Evolutionary conservation across 1,140 invertebrate species (phyloP), one percentile per base, ranked within the genome.

Genomic region (Hyposmocoma kahamanoa): DNA sequence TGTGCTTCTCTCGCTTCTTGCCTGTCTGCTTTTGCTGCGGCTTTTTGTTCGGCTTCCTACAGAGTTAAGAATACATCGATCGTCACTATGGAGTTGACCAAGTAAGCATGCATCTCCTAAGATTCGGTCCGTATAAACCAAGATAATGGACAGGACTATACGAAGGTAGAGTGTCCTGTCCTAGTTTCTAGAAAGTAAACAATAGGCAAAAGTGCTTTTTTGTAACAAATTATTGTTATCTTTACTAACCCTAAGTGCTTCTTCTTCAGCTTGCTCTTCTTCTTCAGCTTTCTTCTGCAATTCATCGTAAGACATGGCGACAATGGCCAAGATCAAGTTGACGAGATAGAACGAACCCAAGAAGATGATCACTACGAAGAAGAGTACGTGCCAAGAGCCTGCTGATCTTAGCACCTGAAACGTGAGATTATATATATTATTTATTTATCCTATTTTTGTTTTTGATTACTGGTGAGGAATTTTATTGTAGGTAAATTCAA

Each of bases 271-370:
- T 47, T 93, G 92, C 80, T 98, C 96, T 80, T 99, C 97, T 81
- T 98, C 96, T 85, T 97, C 94, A 15, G 97, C 97, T 88, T 98
- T 97, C 90, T 98, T 98, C 87, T 98, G 97, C 79, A 98, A 90
- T 83, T 99, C 97, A 81, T 99, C 96, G 87, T 99, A 99, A 13
- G 97, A 98, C 97, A 99, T 98, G 63, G 97, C 97, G 82, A 99
- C 98, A 88, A 99, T 99, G 81, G 98, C 97, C 88, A 99, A 93
- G 82, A 99, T 99, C 88, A 99, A 93, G 88, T 99, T 99, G 56
- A 99, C 96, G 68, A 99, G 92, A 90, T 99, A 99, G 89, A 98
- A 99, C 42, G 97, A 99, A 62, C 97, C 97, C 72, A 99, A 90
- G 88, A 99, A 98, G 86, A 99, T 99, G 80, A 98, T 98, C 50